A percentile compares a stretch with the other conserved stretches of the same genome.
These are phyloP conservation scores for Callopanchax toddi DNA, from an alignment of 2,113 vertebrate species.

Conservation along the genomic window DNA sequence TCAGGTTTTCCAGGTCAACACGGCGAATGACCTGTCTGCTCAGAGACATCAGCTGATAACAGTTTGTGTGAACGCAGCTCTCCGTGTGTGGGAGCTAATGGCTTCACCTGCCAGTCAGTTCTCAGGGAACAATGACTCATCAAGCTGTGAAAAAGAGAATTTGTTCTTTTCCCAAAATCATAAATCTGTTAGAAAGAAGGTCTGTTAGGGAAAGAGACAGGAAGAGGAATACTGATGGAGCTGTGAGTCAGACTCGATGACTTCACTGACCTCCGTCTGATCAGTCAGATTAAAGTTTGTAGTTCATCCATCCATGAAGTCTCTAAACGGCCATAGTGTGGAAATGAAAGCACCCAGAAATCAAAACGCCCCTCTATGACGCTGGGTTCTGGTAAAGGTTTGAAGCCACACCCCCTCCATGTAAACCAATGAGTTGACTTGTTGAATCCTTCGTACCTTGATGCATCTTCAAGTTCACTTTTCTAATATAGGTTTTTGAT, in stretches of 20 bases:
- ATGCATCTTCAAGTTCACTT: too few relatives aligned
- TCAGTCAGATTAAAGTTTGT: too few relatives aligned
- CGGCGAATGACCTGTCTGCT: not conserved
- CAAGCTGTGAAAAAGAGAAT: slow-evolving; percentile 12
- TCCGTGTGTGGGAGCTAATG: slow-evolving; percentile 19
- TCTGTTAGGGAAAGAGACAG: slow-evolving; percentile 15
- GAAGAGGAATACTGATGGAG: slow-evolving; percentile 26
- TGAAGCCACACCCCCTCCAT: too few relatives aligned
- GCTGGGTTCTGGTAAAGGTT: too few relatives aligned
- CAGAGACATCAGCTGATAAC: not conserved
- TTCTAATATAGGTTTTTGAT: too few relatives aligned
- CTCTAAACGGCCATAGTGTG: too few relatives aligned
- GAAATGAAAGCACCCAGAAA: too few relatives aligned
- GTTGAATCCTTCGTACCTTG: too few relatives aligned
- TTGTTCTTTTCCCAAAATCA: slow-evolving; percentile 10
- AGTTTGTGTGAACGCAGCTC: not conserved
- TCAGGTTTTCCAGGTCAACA: not conserved
- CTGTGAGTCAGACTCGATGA: slow-evolving; percentile 1
- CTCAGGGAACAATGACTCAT: slow-evolving; percentile 24
- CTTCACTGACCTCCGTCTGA: too few relatives aligned
- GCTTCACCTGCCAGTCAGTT: slow-evolving; percentile 13
- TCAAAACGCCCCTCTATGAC: too few relatives aligned
- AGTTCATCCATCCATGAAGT: too few relatives aligned
- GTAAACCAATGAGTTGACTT: too few relatives aligned
- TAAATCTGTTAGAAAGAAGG: slow-evolving; percentile 10